Percentiles rank a stretch among this genome's conserved stretches.
phyloP scores from a whole-genome alignment of 2,888 invertebrate genomes.

The Agrotis puta region DNA sequence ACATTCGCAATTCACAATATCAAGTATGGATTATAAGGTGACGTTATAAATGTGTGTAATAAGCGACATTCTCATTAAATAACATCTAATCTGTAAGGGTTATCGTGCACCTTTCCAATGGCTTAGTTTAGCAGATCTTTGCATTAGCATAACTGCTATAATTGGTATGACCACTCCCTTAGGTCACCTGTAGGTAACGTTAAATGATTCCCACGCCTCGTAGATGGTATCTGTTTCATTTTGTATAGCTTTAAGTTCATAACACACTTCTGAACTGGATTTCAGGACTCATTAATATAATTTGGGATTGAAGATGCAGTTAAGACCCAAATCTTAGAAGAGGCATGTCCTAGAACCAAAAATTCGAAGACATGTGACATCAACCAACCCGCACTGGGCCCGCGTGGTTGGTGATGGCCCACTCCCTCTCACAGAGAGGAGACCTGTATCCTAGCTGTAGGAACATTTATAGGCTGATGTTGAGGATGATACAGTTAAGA shows the following conservation, averaged over 20 bases:
- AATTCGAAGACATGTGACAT: too few relatives aligned
- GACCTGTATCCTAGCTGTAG: neutral
- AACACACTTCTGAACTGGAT: neutral
- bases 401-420: neutral
- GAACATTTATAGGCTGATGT: too few relatives aligned
- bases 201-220: conserved; percentile 51
- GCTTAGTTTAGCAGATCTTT: conserved; percentile 48
- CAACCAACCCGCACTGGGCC: too few relatives aligned
- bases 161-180: conserved; percentile 57
- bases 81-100: conserved; percentile 46
- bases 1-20: neutral
- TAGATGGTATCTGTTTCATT: conserved; percentile 44
- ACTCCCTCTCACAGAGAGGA: neutral
- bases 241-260: conserved; percentile 8
- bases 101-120: conserved; percentile 55
- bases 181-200: conserved; percentile 27
- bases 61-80: conserved; percentile 50
- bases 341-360: too few relatives aligned
- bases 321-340: too few relatives aligned
- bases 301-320: too few relatives aligned
- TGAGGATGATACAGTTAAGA: too few relatives aligned
- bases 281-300: neutral
- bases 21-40: conserved; percentile 10
- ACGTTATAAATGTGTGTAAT: conserved; percentile 40
- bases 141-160: conserved; percentile 51